Base-by-base conservation (phyloP, 2,888 invertebrate genomes). In the Nebria salina region DNA sequence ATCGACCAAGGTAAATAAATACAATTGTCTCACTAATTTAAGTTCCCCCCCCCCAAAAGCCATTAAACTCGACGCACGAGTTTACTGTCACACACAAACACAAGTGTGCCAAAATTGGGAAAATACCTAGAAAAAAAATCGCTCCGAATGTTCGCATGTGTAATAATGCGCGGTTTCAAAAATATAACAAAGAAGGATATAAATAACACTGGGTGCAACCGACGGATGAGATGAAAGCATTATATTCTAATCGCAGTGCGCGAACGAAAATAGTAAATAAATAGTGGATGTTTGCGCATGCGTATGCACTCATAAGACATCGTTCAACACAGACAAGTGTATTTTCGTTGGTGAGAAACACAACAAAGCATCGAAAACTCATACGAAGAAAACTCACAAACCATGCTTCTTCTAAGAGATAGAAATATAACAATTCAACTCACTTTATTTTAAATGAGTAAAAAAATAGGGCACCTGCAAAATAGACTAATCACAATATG, bases 201-300 rank as follows among this genome's bases (percentile, higher is more conserved):
- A 72, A 72, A 77, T 77, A 77, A 42, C 70, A 54, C 77, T 54
- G 72, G 72, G 64, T 41, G 43, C 43, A 41, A 73, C 43, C 77
- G 72, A 77, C 73, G 41, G 43, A 41, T 43, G 42, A 77, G 72
- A 77, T 77, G 72, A 77, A 77, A 77, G 72, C 72, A 72, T 64
- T 64, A 72, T 77, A 72, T 75, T 75, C 75, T 75, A 75, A 75
- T 75, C 75, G 41, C 64, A 64, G 64, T 20, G 75, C 7, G 54
- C 54, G 75, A 54, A 75, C 75, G 64, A 75, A 77, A 77, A 77
- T 77, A 77, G 76, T 77, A 77, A 77, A 77, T 77, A 77, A 77
- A 77, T 77, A 72, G 70, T 77, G 70, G n/a, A 15, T 4, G 65
- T n/a, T 34, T 77, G 76, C 76, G 76, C 76, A 20, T 75, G 75